A percentile compares a stretch with the other conserved stretches of the same genome.
Evolutionary conservation across 2,113 vertebrate species (phyloP).

Genomic region (Chrysemys picta): DNA sequence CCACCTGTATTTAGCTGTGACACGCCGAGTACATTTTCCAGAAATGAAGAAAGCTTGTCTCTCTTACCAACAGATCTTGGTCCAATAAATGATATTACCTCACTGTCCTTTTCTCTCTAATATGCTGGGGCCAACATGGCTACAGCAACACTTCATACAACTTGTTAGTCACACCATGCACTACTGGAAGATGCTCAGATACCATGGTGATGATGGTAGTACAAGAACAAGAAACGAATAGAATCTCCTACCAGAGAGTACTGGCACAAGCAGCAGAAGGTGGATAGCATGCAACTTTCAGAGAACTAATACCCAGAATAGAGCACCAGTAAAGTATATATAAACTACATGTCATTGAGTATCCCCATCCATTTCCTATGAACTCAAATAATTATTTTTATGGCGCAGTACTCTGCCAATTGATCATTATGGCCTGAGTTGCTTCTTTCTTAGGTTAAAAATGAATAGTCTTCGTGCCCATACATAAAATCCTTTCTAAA

Average conservation of each 20-base stretch:
- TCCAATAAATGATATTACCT: neutral
- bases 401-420: neutral
- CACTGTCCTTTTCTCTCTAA: neutral
- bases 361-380: constrained; percentile 11
- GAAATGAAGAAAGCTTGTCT: neutral
- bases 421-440: constrained; percentile 29
- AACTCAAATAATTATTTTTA: constrained; percentile 2
- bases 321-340: neutral
- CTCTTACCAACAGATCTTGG: neutral
- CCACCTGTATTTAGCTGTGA: neutral
- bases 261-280: neutral
- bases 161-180: neutral
- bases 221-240: neutral
- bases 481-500: constrained; percentile 11
- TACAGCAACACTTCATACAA: neutral
- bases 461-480: neutral
- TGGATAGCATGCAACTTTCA: neutral
- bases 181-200: neutral
- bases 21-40: neutral
- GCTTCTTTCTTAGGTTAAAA: constrained; percentile 20
- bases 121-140: neutral
- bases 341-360: neutral
- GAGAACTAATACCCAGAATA: neutral
- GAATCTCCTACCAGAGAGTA: neutral
- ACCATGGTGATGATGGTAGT: neutral